Evolutionary conservation across 2,113 vertebrate species (phyloP), one percentile per base, ranked within the genome.

Genomic region (Lamprologus lemairii): DNA sequence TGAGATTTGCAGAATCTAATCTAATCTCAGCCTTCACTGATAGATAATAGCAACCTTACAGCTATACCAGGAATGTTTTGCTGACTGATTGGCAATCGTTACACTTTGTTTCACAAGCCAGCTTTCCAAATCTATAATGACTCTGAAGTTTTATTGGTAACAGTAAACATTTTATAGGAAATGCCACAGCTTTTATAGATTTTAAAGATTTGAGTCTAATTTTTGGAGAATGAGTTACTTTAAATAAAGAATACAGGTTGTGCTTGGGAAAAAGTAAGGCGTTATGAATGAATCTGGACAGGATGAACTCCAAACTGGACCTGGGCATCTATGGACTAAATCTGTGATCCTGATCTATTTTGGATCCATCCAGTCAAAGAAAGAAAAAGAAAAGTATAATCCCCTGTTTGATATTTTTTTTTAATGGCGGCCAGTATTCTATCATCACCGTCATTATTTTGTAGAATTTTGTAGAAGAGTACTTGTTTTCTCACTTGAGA

Each of bases 161-260:
- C 0, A 0, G 6, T 63, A 63, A 35, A 63, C 16, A 63, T 35
- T 35, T 63, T 63, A 19, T 35, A 63, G 16, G 58, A 35, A 63
- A 63, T 63, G 16, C 6, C 58, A 35, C 9, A 60, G 28, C 4
- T 0, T 63, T 63, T 0, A 35, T 63, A 35, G 58, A 11, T 63
- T 63, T 63, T 19, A 63, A 63, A 63, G 16, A 63, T 35, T 63
- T 63, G 58, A 63, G 58, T 35, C 9, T 11, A 63, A 11, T 1
- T 63, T 63, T 63, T 63, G 58, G 9, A 35, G 65, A 40, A 68
- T 21, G 7, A 9, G 63, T 37, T 21, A 68, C n/a, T 40, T 14
- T 21, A 4, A 68, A 68, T 40, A 40, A 68, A 40, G 35, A 68
- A 71, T 0, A 40, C 65, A 16, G 12, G 37, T 23, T 40, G 7